A percentile compares a stretch with the other conserved stretches of the same genome.
Conservation (phyloP, 2,113 vertebrate species). For the Clarias macrocephalus region DNA sequence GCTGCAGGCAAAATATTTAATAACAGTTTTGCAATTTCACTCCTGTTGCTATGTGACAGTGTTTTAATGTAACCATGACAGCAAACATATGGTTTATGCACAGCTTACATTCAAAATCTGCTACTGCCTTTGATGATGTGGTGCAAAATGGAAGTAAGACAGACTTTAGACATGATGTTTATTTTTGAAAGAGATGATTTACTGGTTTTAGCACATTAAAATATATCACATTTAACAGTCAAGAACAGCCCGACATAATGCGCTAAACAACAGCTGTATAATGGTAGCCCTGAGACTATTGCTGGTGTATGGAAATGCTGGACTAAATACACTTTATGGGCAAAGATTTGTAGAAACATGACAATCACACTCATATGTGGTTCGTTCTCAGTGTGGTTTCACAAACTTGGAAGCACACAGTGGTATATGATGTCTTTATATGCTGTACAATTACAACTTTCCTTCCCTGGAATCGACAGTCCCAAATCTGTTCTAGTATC, state of each 20-base stretch:
- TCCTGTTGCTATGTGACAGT: neutral
- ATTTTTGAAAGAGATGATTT: neutral
- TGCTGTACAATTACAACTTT: neutral
- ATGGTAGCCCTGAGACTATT: neutral
- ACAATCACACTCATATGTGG: neutral
- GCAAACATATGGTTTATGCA: neutral
- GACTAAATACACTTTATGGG: neutral
- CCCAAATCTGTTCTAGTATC: neutral
- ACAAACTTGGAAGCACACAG: neutral
- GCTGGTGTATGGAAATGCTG: neutral
- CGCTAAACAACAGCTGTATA: neutral
- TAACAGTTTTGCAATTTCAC: too few species aligned
- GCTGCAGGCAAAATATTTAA: neutral
- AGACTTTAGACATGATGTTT: neutral
- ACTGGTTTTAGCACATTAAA: neutral
- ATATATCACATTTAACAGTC: neutral
- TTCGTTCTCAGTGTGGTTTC: neutral
- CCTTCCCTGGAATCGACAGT: neutral
- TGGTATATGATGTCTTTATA: neutral
- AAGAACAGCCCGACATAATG: neutral
- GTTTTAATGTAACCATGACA: conserved; percentile 5
- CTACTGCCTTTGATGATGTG: neutral
- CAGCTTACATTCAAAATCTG: neutral
- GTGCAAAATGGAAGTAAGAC: neutral
- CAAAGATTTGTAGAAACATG: neutral